phyloP scores from a whole-genome alignment of 2,113 vertebrate species.

The Cathartes aura region DNA sequence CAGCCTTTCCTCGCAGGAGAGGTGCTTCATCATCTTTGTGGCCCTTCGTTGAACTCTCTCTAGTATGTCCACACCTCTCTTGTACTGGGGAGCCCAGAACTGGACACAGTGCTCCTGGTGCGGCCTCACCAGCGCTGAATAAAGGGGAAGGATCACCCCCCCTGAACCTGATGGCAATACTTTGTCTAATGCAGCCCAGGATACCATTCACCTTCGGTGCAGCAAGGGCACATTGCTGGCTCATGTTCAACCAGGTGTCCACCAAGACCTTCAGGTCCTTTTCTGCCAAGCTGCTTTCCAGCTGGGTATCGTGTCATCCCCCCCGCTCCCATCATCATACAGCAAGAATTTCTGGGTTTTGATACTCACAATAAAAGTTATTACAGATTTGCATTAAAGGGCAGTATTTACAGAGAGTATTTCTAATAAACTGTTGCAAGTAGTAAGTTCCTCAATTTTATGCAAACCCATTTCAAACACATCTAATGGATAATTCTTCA shows the following conservation, averaged over 20 bases:
- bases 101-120: background rate
- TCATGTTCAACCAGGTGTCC: background rate
- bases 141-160: rapidly evolving
- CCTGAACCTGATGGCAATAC: background rate
- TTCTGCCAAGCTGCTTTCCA: background rate
- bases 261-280: background rate
- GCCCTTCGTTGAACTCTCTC: background rate
- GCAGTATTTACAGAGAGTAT: background rate
- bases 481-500: background rate
- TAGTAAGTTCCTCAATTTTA: background rate
- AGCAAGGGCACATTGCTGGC: background rate
- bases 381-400: background rate
- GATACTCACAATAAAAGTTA: background rate
- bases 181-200: background rate
- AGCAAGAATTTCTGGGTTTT: background rate
- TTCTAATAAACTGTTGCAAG: background rate
- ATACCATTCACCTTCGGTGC: background rate
- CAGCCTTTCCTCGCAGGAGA: background rate
- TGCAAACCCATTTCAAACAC: background rate
- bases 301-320: rapidly evolving
- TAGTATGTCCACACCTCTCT: no score
- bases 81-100: background rate
- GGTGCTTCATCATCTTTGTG: background rate
- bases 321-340: rapidly evolving
- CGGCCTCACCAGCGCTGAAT: no score